Conservation (phyloP, 1,140 invertebrate species). For the Anastrepha obliqua region DNA sequence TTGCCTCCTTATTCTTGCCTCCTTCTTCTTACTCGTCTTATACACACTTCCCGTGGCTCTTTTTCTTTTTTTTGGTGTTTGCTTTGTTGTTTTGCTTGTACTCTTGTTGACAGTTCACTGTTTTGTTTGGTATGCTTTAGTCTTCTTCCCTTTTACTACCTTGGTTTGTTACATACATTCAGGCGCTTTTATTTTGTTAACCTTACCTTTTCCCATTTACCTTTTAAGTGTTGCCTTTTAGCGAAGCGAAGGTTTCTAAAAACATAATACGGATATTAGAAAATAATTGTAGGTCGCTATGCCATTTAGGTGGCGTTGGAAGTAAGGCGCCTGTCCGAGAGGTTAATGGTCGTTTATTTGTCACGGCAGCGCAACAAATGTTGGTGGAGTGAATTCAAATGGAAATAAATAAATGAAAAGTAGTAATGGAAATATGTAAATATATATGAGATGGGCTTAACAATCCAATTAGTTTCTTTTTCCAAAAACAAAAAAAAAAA, state of each 20-base stretch:
- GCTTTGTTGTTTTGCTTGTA: not conserved
- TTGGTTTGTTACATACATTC: too few species aligned
- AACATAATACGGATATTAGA: not conserved
- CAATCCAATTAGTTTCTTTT: too few species aligned
- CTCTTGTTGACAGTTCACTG: not conserved
- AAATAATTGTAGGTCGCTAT: slow-evolving; percentile 13
- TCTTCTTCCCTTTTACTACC: too few species aligned
- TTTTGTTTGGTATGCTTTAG: too few species aligned
- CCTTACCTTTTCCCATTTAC: not conserved
- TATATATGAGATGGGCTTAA: too few species aligned
- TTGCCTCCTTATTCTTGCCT: not conserved
- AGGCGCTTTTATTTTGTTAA: not conserved
- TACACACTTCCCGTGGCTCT: too few species aligned
- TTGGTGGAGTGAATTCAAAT: not conserved
- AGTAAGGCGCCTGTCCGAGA: not conserved
- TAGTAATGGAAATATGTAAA: not conserved
- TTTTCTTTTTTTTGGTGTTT: not conserved
- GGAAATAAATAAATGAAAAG: not conserved
- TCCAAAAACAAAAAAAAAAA: too few species aligned
- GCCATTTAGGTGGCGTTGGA: not conserved
- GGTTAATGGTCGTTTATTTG: slow-evolving; percentile 1
- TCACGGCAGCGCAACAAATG: not conserved
- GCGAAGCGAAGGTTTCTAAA: not conserved
- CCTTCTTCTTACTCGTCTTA: too few species aligned
- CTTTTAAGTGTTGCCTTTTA: not conserved